Percentiles rank a stretch among this genome's conserved stretches.
Conservation (phyloP, 2,888 invertebrate genomes). For the Sphaerophoria taeniata region DNA sequence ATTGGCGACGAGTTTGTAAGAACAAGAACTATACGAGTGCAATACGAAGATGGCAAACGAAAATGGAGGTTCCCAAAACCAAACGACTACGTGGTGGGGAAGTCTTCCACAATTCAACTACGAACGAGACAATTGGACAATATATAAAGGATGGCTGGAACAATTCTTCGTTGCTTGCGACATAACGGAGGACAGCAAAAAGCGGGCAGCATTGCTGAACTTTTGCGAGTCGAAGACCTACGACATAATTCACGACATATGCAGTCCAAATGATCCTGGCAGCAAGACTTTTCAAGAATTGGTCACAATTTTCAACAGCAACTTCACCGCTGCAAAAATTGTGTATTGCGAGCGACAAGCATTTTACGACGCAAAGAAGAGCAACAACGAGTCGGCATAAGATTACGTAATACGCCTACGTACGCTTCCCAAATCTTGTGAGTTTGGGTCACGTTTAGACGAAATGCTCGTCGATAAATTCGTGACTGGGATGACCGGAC, state of each 20-base stretch:
- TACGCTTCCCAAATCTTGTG: too few relatives aligned
- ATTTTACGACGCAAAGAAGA: neutral
- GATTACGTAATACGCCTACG: too few relatives aligned
- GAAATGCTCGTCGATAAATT: neutral
- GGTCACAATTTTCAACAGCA: conserved; percentile 6
- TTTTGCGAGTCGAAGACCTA: neutral
- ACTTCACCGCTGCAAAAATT: conserved; percentile 22
- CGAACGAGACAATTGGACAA: conserved; percentile 7
- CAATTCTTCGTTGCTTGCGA: conserved; percentile 1
- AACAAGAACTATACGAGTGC: too few relatives aligned
- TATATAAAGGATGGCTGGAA: conserved; percentile 20
- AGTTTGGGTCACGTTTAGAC: too few relatives aligned
- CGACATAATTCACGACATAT: too few relatives aligned
- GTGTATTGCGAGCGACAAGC: too few relatives aligned
- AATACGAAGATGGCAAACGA: too few relatives aligned
- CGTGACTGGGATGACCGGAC: conserved; percentile 19
- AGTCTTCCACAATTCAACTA: neutral
- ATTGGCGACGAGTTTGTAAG: too few relatives aligned
- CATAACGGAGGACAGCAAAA: neutral
- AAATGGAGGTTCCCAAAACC: neutral
- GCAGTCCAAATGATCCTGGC: too few relatives aligned
- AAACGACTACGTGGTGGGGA: conserved; percentile 19
- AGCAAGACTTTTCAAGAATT: neutral
- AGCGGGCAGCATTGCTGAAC: conserved; percentile 11
- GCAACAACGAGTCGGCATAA: too few relatives aligned